Conservation (phyloP, 1,140 invertebrate genomes). For the Drosophila tropicalis region DNA sequence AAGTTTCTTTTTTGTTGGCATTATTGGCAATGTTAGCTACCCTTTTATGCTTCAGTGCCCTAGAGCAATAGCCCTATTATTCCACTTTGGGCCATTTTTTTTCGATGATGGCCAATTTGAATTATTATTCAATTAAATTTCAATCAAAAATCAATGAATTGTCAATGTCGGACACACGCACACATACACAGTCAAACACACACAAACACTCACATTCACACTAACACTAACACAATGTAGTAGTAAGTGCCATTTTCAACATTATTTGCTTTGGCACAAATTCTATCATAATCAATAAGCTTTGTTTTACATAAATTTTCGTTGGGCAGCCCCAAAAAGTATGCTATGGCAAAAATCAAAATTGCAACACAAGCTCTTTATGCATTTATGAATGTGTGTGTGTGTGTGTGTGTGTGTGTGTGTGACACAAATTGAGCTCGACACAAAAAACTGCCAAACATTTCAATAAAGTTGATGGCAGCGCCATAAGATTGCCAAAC, state of each 20-base stretch:
- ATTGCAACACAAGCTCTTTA: constrained; percentile 55
- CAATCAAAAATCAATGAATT: constrained; percentile 74
- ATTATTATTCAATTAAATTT: constrained; percentile 78
- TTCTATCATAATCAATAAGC: constrained; percentile 58
- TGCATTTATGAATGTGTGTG: constrained; percentile 15
- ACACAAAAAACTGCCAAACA: constrained; percentile 80
- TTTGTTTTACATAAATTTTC: constrained; percentile 63
- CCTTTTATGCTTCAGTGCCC: constrained; percentile 51
- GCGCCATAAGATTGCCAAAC: constrained; percentile 74
- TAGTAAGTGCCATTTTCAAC: constrained; percentile 14
- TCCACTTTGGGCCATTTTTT: constrained; percentile 38
- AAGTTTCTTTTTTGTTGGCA: constrained; percentile 43
- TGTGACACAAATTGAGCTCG: constrained; percentile 76
- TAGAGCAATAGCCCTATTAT: constrained; percentile 25
- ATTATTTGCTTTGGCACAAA: constrained; percentile 50
- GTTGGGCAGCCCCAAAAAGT: constrained; percentile 64
- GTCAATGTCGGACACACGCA: constrained; percentile 35
- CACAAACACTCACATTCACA: constrained; percentile 8
- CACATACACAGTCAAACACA: constrained; percentile 9
- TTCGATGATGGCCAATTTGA: constrained; percentile 41
- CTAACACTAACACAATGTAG: constrained; percentile 4
- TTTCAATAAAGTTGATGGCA: constrained; percentile 72
- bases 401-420: constrained; percentile 16
- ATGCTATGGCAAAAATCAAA: constrained; percentile 76
- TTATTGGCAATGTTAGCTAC: constrained; percentile 31